Base-by-base conservation (phyloP, 2,797 vertebrate genomes). In the Toxotes lorentzi region DNA sequence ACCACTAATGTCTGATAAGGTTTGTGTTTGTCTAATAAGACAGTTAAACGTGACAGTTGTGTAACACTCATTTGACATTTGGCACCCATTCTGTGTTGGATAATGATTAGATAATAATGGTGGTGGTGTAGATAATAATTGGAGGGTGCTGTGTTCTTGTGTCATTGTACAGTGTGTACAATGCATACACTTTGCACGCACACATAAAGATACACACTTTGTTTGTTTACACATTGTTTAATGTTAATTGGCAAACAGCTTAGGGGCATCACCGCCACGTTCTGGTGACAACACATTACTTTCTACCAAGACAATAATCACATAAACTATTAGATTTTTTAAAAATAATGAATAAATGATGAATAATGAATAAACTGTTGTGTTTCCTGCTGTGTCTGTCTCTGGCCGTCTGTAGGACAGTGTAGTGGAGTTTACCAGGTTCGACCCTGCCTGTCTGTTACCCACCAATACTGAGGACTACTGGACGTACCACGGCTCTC, bases 401-500 rank as follows among this genome's bases (percentile, higher is more conserved):
- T 79, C 14, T 7, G 72, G n/a, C 9, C 12, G 6, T 54, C 17
- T 72, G 51, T 38, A 99, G 98, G 96, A 91, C 8, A 85, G 96
- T 0, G 72, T 95, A 6, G 95, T 95, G 0, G 95, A 97, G 85
- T 91, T 98, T 70, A 96, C 91, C 34, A 94, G 91, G 57, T 99
- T 99, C 13, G 95, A 99, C 82, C 95, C 98, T 0, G 93, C 93
- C 43, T 93, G 94, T 27, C 88, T 99, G 86, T 78, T 99, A 80
- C 98, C 98, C 0, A 85, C 93, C 9, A 91, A 95, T 38, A 97
- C 92, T 2, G 91, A 85, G 0, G 96, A 99, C 69, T 99, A 99
- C 82, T 99, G 98, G 98, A 98, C 97, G 0, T 99, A 99, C 0
- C 84, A 95, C 0, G 98, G 98, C 50, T 99, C 98, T 16, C 85